phyloP scores from a whole-genome alignment of 2,113 vertebrate genomes.

The Hydropotes inermis region DNA sequence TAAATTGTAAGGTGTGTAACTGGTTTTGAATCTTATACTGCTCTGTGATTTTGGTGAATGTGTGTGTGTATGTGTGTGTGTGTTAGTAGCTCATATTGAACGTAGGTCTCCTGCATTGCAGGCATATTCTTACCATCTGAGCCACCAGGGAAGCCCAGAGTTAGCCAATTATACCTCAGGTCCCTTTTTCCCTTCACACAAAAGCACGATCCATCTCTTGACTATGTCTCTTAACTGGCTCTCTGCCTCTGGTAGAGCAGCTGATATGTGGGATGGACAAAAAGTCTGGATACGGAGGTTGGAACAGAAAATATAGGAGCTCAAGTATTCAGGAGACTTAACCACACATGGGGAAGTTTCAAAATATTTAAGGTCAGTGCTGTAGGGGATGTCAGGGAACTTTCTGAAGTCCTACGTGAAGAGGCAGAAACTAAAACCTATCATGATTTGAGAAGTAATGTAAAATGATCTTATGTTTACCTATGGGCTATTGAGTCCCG shows the following conservation, averaged over 20 bases:
- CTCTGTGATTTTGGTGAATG: background rate
- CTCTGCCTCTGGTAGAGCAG: background rate
- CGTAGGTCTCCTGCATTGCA: background rate
- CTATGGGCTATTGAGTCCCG: background rate
- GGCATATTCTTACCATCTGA: background rate
- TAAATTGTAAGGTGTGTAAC: background rate
- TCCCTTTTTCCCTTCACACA: background rate
- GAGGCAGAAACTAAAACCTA: background rate
- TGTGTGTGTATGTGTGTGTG: background rate
- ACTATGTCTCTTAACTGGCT: background rate
- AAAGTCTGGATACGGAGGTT: background rate
- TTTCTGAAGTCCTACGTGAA: background rate
- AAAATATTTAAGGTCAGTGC: background rate
- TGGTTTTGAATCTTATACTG: background rate
- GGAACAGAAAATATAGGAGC: background rate
- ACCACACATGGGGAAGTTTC: background rate
- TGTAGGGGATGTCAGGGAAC: fast-evolving
- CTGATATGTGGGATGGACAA: background rate
- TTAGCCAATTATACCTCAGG: background rate
- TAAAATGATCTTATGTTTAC: background rate
- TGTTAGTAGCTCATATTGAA: background rate
- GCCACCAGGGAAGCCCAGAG: background rate
- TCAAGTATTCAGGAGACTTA: background rate
- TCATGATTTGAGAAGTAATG: background rate
- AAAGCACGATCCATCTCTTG: background rate